phyloP scores from a whole-genome alignment of 2,113 vertebrate species.

The Megaleporinus macrocephalus region DNA sequence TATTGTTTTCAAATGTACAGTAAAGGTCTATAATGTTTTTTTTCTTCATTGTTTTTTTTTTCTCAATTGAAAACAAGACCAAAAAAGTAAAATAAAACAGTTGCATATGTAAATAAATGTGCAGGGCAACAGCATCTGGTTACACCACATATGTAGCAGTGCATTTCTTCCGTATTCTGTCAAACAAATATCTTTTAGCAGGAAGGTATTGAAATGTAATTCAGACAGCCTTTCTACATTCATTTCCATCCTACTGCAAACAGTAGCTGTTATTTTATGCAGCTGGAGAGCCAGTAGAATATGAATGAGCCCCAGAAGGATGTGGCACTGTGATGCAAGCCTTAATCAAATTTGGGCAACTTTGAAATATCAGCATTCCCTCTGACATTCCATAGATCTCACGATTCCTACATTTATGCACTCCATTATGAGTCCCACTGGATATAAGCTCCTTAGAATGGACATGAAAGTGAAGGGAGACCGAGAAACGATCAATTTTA shows the following conservation, averaged over 20 bases:
- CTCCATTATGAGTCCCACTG: conserved; percentile 21
- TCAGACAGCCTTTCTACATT: conserved; percentile 21
- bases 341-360: conserved; percentile 47
- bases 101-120: background rate
- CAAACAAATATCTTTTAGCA: conserved; percentile 9
- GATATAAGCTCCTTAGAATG: conserved; percentile 3
- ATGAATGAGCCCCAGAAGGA: conserved; percentile 21
- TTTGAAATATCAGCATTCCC: conserved; percentile 43
- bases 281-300: conserved; percentile 14
- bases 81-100: background rate
- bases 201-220: conserved; percentile 20
- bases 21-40: no score
- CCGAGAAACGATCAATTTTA: conserved; percentile 8
- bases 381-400: conserved; percentile 1
- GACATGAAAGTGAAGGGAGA: background rate
- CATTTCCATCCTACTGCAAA: conserved; percentile 37
- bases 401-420: conserved; percentile 30
- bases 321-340: conserved; percentile 40
- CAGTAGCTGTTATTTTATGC: conserved; percentile 9
- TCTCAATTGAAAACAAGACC: background rate
- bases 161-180: background rate
- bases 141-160: background rate
- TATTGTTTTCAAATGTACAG: no score
- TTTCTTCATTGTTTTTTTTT: no score
- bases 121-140: background rate